Conservation (phyloP, 35 echinoderm and acorn worm genomes). For the Acanthaster planci region DNA sequence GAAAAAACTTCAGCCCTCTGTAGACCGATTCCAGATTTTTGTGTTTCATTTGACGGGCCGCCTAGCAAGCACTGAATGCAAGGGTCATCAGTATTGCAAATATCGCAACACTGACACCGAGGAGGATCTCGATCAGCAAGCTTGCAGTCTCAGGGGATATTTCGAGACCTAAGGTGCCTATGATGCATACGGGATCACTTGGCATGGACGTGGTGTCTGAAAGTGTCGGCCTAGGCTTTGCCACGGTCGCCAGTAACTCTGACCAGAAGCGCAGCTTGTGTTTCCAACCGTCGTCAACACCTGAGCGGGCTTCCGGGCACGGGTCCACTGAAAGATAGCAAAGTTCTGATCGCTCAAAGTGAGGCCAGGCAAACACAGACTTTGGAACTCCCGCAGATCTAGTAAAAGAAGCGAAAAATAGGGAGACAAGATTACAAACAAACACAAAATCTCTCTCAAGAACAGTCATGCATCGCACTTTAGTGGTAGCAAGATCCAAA, state of each 20-base stretch:
- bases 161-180: not conserved
- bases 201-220: not conserved
- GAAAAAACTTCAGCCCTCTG: no score
- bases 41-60: not conserved
- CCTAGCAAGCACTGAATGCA: not conserved
- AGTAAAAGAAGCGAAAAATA: no score
- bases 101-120: slow-evolving; percentile 19
- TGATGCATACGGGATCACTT: not conserved
- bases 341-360: not conserved
- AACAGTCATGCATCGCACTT: no score
- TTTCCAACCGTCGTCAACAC: not conserved
- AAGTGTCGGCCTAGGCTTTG: not conserved
- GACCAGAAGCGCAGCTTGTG: slow-evolving; percentile 19
- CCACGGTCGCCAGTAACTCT: not conserved
- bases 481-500: no score
- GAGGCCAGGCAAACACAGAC: slow-evolving; percentile 4
- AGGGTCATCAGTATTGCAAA: not conserved
- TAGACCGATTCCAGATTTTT: not conserved
- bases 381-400: not conserved
- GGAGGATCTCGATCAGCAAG: not conserved
- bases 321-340: slow-evolving; percentile 16
- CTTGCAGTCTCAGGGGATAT: not conserved
- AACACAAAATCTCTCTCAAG: no score
- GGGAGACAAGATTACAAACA: no score
- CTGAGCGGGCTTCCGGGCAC: not conserved